Evolutionary conservation across 37 sponge, comb jelly and placozoan genomes (phyloP), one percentile per base, ranked within the genome.

Genomic region (Haliclona indistincta): DNA sequence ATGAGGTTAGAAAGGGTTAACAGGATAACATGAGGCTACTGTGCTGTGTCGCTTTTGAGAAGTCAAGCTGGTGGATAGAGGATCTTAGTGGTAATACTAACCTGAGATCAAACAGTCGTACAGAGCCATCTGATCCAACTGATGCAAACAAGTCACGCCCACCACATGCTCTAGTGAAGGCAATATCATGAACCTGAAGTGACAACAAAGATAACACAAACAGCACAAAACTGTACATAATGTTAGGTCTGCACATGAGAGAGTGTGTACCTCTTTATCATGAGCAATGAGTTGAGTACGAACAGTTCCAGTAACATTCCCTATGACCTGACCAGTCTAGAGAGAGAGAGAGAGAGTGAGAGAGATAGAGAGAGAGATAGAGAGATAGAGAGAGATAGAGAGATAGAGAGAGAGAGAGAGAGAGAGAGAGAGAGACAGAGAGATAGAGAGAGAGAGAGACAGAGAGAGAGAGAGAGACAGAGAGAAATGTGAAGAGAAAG

Each of bases 81-180:
- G n/a, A n/a, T n/a, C n/a, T 19, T 17, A 49, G 52, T 19, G 11
- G 30, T 44, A 26, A 23, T 4, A 28, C 75, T 23, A 28, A 89
- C 95, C 95, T 81, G n/a, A 97, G 77, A 56, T 97, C 97, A 73
- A 97, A 97, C 88, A 97, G 86, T 20, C 97, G 69, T n/a, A 97
- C 94, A 22, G 91, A 90, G 3, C 97, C 97, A 71, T 97, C 97
- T n/a, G 91, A 91, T 54, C 97, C 97, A 1, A 93, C 94, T 44
- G 94, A 94, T 1, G 94, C 91, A 71, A 97, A 97, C 10, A 97
- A 54, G 44, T 97, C 94, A 42, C 94, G 78, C 15, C 97, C 97
- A 38, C 84, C 84, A 0, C 90, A 87, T 32, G 86, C 81, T 17
- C 80, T 71, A 4, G 88, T 91, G 88, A 97, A 97, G 30, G 97